phyloP scores from a whole-genome alignment of 2,888 invertebrate genomes.

The Drosophila vallismaia region DNA sequence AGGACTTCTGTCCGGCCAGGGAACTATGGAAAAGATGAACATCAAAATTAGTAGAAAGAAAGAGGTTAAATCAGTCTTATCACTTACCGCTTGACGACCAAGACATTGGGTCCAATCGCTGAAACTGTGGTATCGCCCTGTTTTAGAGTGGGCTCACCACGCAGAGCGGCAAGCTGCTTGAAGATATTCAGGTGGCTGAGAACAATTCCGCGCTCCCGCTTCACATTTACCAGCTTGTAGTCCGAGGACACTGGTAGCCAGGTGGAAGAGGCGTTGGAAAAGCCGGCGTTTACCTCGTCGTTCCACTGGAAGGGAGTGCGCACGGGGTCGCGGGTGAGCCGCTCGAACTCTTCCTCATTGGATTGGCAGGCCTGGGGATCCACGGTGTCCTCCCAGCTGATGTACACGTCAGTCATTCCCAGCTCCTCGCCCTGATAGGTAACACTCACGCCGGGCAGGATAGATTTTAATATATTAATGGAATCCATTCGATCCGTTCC shows the following conservation, averaged over 20 bases:
- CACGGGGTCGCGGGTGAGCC: conserved; percentile 86
- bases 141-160: conserved; percentile 84
- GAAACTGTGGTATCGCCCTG: conserved; percentile 85
- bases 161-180: conserved; percentile 85
- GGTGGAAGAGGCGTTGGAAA: conserved; percentile 72
- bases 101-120: conserved; percentile 83
- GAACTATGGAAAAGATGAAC: conserved; percentile 46
- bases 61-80: neutral
- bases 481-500: conserved; percentile 89
- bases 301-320: conserved; percentile 88
- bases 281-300: conserved; percentile 80
- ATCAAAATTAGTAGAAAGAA: neutral
- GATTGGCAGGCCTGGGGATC: conserved; percentile 86
- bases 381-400: conserved; percentile 84
- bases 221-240: conserved; percentile 86
- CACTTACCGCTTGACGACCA: conserved; percentile 83
- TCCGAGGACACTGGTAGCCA: conserved; percentile 85
- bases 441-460: conserved; percentile 92
- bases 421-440: conserved; percentile 91
- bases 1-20: conserved; percentile 69
- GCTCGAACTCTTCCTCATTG: conserved; percentile 86
- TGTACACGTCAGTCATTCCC: conserved; percentile 86
- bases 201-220: conserved; percentile 83
- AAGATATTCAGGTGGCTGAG: conserved; percentile 87
- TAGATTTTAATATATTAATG: conserved; percentile 90